phyloP scores from a whole-genome alignment of 2,888 invertebrate species.

The Tinea pellionella region DNA sequence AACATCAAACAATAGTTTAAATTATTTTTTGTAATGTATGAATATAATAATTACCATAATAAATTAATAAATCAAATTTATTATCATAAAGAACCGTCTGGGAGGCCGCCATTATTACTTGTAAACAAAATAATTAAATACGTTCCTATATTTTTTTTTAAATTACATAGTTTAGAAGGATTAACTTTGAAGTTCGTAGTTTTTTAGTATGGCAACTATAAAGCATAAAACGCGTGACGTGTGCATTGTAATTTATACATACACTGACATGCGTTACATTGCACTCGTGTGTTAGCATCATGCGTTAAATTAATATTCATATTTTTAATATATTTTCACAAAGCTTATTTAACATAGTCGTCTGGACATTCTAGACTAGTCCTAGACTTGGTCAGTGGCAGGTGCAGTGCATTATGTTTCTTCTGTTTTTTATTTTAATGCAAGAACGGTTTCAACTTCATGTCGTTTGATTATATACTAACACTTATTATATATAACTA shows the following conservation, averaged over 20 bases:
- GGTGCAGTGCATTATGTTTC: neutral
- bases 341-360: neutral
- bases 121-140: slow-evolving; percentile 6
- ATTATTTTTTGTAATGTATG: neutral
- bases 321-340: neutral
- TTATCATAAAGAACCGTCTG: neutral
- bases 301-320: neutral
- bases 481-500: neutral
- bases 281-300: neutral
- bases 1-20: neutral
- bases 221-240: no score
- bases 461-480: neutral
- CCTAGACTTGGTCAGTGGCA: neutral
- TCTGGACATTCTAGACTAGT: neutral
- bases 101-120: neutral
- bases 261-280: neutral
- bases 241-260: no score
- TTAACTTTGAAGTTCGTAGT: no score
- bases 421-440: neutral
- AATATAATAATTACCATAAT: neutral
- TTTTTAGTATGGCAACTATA: no score
- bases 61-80: slow-evolving; percentile 1
- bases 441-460: neutral
- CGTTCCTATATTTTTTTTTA: neutral
- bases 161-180: neutral